Percentiles rank a stretch among this genome's conserved stretches.
These are phyloP conservation scores for Parthenolecanium corni DNA, from an alignment of 2,888 invertebrate genomes.

Conservation along the genomic window DNA sequence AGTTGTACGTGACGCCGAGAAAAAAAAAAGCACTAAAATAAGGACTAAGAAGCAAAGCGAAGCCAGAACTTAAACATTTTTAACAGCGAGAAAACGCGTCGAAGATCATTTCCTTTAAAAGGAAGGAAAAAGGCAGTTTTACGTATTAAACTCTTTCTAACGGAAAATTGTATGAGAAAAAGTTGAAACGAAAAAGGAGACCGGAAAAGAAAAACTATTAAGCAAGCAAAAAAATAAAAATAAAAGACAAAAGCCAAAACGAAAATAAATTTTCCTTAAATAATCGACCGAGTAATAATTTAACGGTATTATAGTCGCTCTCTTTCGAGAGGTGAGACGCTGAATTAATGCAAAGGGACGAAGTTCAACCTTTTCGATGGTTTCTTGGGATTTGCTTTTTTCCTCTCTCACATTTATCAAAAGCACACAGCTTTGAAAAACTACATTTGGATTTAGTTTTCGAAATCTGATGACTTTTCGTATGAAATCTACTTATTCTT, in stretches of 20 bases:
- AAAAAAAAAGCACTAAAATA: not conserved
- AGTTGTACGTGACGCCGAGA: constrained; percentile 20
- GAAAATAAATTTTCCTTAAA: constrained; percentile 21
- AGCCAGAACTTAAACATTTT: too few relatives aligned
- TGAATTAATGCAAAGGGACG: constrained; percentile 19
- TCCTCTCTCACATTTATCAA: too few relatives aligned
- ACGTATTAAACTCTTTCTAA: constrained; percentile 6
- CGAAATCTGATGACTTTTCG: too few relatives aligned
- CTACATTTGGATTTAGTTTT: too few relatives aligned
- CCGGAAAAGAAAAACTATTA: too few relatives aligned
- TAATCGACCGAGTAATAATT: constrained; percentile 25
- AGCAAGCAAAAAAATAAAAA: too few relatives aligned
- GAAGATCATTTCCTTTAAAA: constrained; percentile 17
- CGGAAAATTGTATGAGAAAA: not conserved
- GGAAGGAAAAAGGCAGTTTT: constrained; percentile 14
- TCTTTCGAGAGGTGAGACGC: not conserved
- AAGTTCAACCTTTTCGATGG: constrained; percentile 15
- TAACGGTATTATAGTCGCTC: constrained; percentile 20
- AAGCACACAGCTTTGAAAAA: too few relatives aligned
- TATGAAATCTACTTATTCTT: too few relatives aligned
- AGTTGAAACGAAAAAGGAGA: not conserved
- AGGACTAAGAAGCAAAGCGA: constrained; percentile 10
- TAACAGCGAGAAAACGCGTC: constrained; percentile 4
- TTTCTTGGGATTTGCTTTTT: not conserved
- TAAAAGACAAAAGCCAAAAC: too few relatives aligned